Percentiles rank a stretch among this genome's conserved stretches.
Evolutionary conservation across 2,797 vertebrate genomes (phyloP).

Genomic region (Notolabrus celidotus): DNA sequence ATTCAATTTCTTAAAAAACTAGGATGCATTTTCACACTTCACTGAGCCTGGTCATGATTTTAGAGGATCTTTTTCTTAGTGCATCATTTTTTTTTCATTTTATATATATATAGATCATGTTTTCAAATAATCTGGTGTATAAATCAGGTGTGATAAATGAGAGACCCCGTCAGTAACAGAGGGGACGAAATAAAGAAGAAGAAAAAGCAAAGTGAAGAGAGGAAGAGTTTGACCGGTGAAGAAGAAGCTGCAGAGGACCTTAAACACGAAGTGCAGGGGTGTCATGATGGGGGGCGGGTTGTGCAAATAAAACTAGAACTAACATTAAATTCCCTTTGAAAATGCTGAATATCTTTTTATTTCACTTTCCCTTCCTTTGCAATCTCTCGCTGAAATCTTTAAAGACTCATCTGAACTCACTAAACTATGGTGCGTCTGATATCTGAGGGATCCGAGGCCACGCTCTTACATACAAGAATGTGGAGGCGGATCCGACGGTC

Average conservation of each 20-base stretch:
- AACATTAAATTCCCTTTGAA: constrained; percentile 6
- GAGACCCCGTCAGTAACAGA: constrained; percentile 42
- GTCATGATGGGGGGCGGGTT: background rate
- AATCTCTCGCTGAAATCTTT: background rate
- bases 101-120: constrained; percentile 11
- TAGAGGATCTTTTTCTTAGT: constrained; percentile 61
- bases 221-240: constrained; percentile 9
- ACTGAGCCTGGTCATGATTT: constrained; percentile 58
- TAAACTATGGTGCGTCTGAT: constrained; percentile 31
- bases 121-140: constrained; percentile 52
- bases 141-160: constrained; percentile 28
- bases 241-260: constrained; percentile 6
- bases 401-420: background rate
- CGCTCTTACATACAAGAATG: constrained; percentile 41
- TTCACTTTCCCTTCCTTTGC: background rate
- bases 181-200: constrained; percentile 37
- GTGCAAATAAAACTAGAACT: constrained; percentile 25
- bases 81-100: constrained; percentile 54
- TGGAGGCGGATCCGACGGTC: constrained; percentile 29
- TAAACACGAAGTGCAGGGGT: constrained; percentile 21
- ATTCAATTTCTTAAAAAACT: constrained; percentile 82
- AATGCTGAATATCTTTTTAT: constrained; percentile 11
- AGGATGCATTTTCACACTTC: constrained; percentile 66
- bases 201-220: constrained; percentile 13
- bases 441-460: constrained; percentile 27